Evolutionary conservation across 2,888 invertebrate species (phyloP).

Genomic region (Melikaiella ostensackeni): DNA sequence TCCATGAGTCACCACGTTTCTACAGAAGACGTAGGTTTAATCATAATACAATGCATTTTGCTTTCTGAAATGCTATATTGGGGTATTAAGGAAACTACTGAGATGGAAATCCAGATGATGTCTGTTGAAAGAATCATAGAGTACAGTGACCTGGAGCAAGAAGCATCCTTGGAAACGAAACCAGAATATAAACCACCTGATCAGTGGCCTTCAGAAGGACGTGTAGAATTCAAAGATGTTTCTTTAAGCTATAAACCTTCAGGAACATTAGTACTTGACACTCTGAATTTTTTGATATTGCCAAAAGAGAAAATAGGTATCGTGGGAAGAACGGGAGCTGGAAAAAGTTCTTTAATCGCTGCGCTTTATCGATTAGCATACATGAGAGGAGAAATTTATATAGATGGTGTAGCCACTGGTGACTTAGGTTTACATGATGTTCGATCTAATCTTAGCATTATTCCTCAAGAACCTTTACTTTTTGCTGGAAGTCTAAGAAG

Average conservation of each 20-base stretch:
- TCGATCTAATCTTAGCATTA: constrained; percentile 82
- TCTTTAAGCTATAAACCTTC: constrained; percentile 79
- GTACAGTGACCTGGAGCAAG: constrained; percentile 81
- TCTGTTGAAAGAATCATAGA: constrained; percentile 87
- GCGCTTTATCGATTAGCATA: constrained; percentile 85
- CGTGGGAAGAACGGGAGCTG: constrained; percentile 84
- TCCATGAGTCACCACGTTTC: constrained; percentile 72
- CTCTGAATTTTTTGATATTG: constrained; percentile 79
- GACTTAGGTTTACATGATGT: constrained; percentile 81
- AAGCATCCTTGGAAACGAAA: constrained; percentile 77
- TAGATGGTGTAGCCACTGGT: constrained; percentile 83
- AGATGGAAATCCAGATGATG: constrained; percentile 82
- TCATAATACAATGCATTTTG: constrained; percentile 79
- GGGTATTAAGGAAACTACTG: constrained; percentile 85
- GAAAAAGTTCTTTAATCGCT: constrained; percentile 85
- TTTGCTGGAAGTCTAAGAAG: constrained; percentile 80
- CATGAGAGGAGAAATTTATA: constrained; percentile 82
- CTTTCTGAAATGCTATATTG: constrained; percentile 80
- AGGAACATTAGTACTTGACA: constrained; percentile 78
- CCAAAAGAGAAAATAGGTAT: constrained; percentile 83
- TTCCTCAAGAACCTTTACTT: constrained; percentile 81
- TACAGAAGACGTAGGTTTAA: constrained; percentile 79
- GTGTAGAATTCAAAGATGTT: constrained; percentile 79
- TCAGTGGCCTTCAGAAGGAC: constrained; percentile 80
- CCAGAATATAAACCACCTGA: constrained; percentile 75